Conservation (phyloP, 2,797 vertebrate genomes). For the Squalus acanthias region DNA sequence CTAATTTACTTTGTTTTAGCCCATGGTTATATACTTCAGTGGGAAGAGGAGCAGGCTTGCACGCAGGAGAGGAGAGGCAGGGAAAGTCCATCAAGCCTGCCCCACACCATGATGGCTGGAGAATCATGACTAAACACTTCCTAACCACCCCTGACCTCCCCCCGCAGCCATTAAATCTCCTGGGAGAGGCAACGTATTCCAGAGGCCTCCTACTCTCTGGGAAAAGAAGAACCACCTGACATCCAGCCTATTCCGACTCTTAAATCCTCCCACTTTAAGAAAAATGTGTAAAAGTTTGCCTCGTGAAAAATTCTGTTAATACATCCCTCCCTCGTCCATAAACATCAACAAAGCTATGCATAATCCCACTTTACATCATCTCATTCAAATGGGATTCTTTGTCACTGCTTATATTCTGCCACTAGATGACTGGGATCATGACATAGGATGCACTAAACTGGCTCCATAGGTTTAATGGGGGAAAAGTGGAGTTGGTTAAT, state of each 20-base stretch:
- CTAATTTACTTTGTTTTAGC: not conserved
- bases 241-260: not conserved
- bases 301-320: not conserved
- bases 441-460: too few relatives aligned
- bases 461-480: too few relatives aligned
- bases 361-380: too few relatives aligned
- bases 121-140: not conserved
- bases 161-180: not conserved
- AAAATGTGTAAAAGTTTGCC: not conserved
- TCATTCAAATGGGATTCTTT: too few relatives aligned
- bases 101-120: not conserved
- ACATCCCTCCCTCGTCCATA: too few relatives aligned
- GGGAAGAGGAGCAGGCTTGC: not conserved
- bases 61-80: not conserved
- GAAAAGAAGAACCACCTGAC: not conserved
- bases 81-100: not conserved
- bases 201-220: not conserved
- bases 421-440: too few relatives aligned
- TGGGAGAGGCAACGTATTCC: not conserved
- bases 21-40: not conserved
- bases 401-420: too few relatives aligned
- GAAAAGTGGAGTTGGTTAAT: too few relatives aligned
- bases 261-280: not conserved
- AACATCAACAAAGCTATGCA: too few relatives aligned
- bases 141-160: not conserved